Evolutionary conservation across 2,113 vertebrate genomes (phyloP).

Genomic region (Scophthalmus maximus): DNA sequence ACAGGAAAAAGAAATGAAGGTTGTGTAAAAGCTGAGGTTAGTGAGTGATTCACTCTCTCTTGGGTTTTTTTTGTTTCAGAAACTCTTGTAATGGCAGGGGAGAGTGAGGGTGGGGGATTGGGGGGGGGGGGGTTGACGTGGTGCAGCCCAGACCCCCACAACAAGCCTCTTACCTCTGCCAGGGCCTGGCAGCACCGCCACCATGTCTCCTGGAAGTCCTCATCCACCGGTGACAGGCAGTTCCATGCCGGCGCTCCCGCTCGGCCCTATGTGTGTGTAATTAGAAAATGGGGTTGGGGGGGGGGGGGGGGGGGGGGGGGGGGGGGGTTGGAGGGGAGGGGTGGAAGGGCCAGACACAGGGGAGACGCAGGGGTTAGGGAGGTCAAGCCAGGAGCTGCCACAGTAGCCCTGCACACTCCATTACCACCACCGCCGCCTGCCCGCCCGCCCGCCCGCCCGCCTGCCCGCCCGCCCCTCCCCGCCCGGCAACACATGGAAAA

Average conservation of each 20-base stretch:
- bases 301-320: neutral
- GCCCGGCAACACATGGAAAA: slow-evolving; percentile 14
- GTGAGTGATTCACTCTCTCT: slow-evolving; percentile 15
- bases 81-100: slow-evolving; percentile 7
- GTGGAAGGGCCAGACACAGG: slow-evolving; percentile 45
- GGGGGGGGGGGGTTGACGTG: too few relatives aligned
- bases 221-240: slow-evolving; percentile 20
- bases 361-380: slow-evolving; percentile 57
- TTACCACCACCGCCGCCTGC: slow-evolving; percentile 20
- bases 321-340: too few relatives aligned
- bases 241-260: neutral
- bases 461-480: too few relatives aligned
- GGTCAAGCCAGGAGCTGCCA: slow-evolving; percentile 50
- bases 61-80: slow-evolving; percentile 21
- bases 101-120: neutral
- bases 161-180: slow-evolving; percentile 66
- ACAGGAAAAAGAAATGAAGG: slow-evolving; percentile 13
- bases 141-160: neutral
- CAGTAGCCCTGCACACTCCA: slow-evolving; percentile 54
- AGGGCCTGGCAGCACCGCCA: neutral
- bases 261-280: neutral
- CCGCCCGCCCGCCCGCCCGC: neutral
- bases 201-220: slow-evolving; percentile 15
- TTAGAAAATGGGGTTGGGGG: slow-evolving; percentile 25
- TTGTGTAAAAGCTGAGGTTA: slow-evolving; percentile 43